Conservation (phyloP, 2,113 vertebrate species). For the Leptocoma aspasia region DNA sequence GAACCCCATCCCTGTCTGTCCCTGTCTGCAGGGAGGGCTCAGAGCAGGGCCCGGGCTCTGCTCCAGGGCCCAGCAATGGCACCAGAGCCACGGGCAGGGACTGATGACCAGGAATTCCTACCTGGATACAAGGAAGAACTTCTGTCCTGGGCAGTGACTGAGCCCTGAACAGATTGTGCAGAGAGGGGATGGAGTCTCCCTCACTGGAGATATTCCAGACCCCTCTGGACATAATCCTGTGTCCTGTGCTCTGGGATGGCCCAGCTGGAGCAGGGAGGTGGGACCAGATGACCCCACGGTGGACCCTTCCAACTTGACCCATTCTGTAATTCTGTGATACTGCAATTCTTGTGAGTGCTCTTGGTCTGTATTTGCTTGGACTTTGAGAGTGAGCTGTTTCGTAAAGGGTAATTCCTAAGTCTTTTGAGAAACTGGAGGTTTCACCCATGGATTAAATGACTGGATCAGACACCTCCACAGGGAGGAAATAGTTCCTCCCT, state of each 20-base stretch:
- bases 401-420: background rate
- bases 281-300: accelerated
- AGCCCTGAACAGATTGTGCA: background rate
- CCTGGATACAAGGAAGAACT: accelerated
- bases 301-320: accelerated
- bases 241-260: background rate
- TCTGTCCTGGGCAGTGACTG: background rate
- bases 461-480: background rate
- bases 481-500: background rate
- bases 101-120: background rate
- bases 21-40: background rate
- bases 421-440: background rate
- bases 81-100: accelerated
- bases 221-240: background rate
- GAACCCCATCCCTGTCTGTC: background rate
- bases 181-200: background rate
- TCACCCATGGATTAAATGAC: background rate
- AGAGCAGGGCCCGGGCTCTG: background rate
- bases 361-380: background rate
- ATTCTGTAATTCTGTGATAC: background rate
- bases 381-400: background rate
- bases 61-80: accelerated
- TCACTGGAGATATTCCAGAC: background rate
- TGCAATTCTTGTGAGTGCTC: accelerated
- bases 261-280: background rate